Evolutionary conservation across 1,140 invertebrate species (phyloP).

Genomic region (Xylocopa sonorina): DNA sequence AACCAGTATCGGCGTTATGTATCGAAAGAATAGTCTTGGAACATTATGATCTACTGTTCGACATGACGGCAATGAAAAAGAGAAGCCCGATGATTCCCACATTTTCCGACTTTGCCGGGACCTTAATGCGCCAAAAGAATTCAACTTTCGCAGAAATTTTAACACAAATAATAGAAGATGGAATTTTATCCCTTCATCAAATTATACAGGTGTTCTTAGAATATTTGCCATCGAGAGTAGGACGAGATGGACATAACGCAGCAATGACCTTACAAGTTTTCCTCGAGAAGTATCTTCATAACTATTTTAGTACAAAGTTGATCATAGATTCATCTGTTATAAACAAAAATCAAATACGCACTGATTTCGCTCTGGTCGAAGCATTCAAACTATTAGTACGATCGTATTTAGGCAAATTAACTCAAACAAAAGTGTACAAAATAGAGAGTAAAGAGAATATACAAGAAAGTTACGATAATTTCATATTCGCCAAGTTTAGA

Average conservation of each 20-base stretch:
- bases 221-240: constrained; percentile 84
- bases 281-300: constrained; percentile 82
- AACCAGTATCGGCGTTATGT: constrained; percentile 75
- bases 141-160: constrained; percentile 80
- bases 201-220: constrained; percentile 84
- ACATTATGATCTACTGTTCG: constrained; percentile 83
- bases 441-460: constrained; percentile 65
- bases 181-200: constrained; percentile 80
- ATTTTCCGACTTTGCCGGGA: constrained; percentile 83
- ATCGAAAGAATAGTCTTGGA: constrained; percentile 76
- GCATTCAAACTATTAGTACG: constrained; percentile 83
- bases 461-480: constrained; percentile 71
- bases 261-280: constrained; percentile 82
- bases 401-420: constrained; percentile 83
- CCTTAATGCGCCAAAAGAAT: constrained; percentile 81
- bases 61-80: constrained; percentile 76
- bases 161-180: constrained; percentile 77
- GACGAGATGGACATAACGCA: constrained; percentile 82
- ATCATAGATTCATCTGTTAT: constrained; percentile 60
- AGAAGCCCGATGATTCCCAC: constrained; percentile 75
- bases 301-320: constrained; percentile 77
- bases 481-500: constrained; percentile 79
- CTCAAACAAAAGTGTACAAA: constrained; percentile 75
- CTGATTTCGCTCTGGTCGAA: constrained; percentile 80
- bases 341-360: constrained; percentile 73